Evolutionary conservation across 1,140 invertebrate genomes (phyloP).

Genomic region (Eueides isabella): DNA sequence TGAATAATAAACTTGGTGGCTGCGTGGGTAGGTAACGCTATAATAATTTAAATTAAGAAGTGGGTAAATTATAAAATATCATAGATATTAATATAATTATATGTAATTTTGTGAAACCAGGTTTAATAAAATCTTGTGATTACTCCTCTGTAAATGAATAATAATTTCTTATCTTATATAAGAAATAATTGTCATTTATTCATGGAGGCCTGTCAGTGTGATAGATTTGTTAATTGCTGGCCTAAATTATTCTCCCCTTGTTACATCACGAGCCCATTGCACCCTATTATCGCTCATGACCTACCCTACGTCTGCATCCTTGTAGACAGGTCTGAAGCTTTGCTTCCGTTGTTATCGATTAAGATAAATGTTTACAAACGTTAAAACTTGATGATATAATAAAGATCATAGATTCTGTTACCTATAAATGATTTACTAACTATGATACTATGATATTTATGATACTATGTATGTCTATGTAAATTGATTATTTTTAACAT

Average conservation of each 20-base stretch:
- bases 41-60: background rate
- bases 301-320: slow-evolving; percentile 65
- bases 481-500: too few relatives aligned
- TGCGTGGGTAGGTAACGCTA: background rate
- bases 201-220: background rate
- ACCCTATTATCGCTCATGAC: slow-evolving; percentile 47
- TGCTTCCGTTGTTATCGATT: slow-evolving; percentile 34
- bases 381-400: background rate
- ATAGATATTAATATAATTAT: too few relatives aligned
- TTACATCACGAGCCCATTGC: slow-evolving; percentile 20
- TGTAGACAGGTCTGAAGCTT: slow-evolving; percentile 45
- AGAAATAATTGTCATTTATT: background rate
- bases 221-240: background rate
- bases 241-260: slow-evolving; percentile 13
- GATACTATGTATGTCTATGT: too few relatives aligned
- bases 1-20: slow-evolving; percentile 43
- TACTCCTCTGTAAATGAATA: too few relatives aligned
- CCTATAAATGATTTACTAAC: background rate
- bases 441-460: too few relatives aligned
- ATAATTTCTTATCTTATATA: too few relatives aligned
- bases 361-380: slow-evolving; percentile 35
- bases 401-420: background rate
- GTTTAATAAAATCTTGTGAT: too few relatives aligned
- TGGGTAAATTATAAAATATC: too few relatives aligned
- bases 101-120: too few relatives aligned